Evolutionary conservation across 2,888 invertebrate species (phyloP).

Genomic region (Drosophila rellima): DNA sequence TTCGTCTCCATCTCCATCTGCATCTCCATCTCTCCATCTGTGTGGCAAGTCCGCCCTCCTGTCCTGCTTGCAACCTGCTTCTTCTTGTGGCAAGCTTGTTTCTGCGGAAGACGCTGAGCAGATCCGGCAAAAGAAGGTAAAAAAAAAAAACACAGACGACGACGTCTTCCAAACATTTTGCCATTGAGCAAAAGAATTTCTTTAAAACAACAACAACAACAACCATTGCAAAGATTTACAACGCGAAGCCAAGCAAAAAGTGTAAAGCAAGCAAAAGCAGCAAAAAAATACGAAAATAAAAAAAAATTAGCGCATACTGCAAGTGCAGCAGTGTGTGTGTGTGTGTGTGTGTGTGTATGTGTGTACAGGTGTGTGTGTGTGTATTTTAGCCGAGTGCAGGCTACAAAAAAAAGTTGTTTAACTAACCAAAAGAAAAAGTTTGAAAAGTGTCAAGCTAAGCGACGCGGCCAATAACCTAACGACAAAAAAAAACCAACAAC

Average conservation of each 20-base stretch:
- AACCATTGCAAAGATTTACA: conserved; percentile 62
- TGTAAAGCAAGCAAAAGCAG: conserved; percentile 68
- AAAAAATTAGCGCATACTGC: conserved; percentile 80
- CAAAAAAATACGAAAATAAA: conserved; percentile 52
- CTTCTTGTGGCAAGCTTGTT: conserved; percentile 63
- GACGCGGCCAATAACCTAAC: conserved; percentile 73
- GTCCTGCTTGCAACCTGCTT: conserved; percentile 66
- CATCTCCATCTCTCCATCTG: conserved; percentile 11
- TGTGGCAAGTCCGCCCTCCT: conserved; percentile 34
- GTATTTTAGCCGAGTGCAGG: conserved; percentile 36
- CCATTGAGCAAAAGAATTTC: conserved; percentile 68
- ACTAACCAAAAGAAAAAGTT: conserved; percentile 74
- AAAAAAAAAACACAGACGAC: conserved; percentile 24
- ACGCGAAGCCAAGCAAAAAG: conserved; percentile 72
- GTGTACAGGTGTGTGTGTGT: conserved; percentile 10
- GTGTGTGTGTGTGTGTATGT: conserved; percentile 15
- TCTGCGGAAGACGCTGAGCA: conserved; percentile 69
- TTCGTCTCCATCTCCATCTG: conserved; percentile 3
- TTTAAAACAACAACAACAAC: conserved; percentile 55
- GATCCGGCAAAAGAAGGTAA: conserved; percentile 53
- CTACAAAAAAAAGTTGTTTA: conserved; percentile 69
- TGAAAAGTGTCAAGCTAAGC: conserved; percentile 78
- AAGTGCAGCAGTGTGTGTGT: conserved; percentile 51
- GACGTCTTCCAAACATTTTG: conserved; percentile 60
- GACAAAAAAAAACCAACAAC: conserved; percentile 20